phyloP scores from a whole-genome alignment of 2,113 vertebrate genomes.

The Rhabdomys dilectus region DNA sequence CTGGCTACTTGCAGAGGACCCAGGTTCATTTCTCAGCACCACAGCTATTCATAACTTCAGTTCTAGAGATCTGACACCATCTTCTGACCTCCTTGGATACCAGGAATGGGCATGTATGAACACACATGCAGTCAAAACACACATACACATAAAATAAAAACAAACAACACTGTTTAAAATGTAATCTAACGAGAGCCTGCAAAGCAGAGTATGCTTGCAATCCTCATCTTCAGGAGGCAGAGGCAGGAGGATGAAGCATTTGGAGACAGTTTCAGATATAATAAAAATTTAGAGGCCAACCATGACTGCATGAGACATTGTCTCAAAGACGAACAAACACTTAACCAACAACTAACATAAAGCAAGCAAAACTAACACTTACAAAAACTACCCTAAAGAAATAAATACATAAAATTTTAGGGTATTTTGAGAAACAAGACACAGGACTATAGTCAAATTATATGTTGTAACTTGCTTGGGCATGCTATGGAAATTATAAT shows the following conservation, averaged over 20 bases:
- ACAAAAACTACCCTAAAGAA: not conserved
- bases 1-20: not conserved
- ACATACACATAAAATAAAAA: not conserved
- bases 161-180: not conserved
- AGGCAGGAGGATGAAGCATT: not conserved
- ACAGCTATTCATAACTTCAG: not conserved
- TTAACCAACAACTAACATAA: not conserved
- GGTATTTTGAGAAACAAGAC: not conserved
- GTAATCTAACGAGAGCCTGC: not conserved
- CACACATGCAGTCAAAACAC: not conserved
- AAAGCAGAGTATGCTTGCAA: too few species aligned
- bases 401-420: slow-evolving; percentile 2
- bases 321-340: not conserved
- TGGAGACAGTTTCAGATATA: not conserved
- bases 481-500: not conserved
- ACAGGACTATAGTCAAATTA: not conserved
- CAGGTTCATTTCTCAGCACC: not conserved
- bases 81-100: not conserved
- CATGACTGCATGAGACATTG: not conserved
- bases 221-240: not conserved
- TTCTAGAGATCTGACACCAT: not conserved
- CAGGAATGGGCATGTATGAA: not conserved
- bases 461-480: not conserved
- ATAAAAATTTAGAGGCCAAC: not conserved
- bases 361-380: not conserved